phyloP scores from a whole-genome alignment of 1,140 invertebrate genomes.

The Megalopta genalis region DNA sequence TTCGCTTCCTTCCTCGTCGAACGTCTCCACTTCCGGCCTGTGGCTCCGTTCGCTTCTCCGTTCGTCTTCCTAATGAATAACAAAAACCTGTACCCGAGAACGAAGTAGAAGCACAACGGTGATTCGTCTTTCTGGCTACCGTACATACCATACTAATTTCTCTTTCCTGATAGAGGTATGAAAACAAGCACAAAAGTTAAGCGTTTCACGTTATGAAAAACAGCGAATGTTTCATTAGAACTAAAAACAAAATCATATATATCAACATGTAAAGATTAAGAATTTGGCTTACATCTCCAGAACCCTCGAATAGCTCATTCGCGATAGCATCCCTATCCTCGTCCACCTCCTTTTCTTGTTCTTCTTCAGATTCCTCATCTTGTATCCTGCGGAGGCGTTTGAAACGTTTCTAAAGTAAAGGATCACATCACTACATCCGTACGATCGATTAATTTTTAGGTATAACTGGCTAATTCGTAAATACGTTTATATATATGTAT shows the following conservation, averaged over 20 bases:
- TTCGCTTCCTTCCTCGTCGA: constrained; percentile 89
- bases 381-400: constrained; percentile 91
- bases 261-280: background rate
- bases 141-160: constrained; percentile 68
- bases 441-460: background rate
- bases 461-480: constrained; percentile 8
- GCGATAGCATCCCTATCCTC: constrained; percentile 92
- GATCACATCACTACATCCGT: background rate
- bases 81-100: background rate
- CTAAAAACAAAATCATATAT: background rate
- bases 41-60: constrained; percentile 85
- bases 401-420: constrained; percentile 87
- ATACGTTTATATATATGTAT: too few relatives aligned
- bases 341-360: constrained; percentile 85
- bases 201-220: constrained; percentile 15
- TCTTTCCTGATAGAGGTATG: constrained; percentile 67
- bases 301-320: constrained; percentile 92
- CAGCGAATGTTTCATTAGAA: background rate
- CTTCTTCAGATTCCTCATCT: constrained; percentile 93
- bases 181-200: constrained; percentile 39
- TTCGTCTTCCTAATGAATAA: constrained; percentile 86
- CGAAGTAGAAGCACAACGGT: background rate
- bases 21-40: constrained; percentile 83
- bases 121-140: background rate
- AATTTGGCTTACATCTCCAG: constrained; percentile 88